phyloP scores from a whole-genome alignment of 2,113 vertebrate species.

The Paramormyrops kingsleyae region DNA sequence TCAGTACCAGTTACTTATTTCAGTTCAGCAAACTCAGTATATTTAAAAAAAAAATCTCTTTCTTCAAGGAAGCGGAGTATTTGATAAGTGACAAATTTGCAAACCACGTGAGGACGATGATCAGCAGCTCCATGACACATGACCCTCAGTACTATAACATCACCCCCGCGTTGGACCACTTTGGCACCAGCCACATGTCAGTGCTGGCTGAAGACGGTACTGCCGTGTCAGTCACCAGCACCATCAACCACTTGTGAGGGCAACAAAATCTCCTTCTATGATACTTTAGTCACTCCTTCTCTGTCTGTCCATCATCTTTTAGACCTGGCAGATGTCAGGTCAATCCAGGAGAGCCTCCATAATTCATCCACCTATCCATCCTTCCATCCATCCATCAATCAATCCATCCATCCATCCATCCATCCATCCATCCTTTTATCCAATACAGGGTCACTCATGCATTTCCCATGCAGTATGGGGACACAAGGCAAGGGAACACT shows the following conservation, averaged over 20 bases:
- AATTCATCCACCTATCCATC: no score
- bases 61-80: slow-evolving; percentile 26
- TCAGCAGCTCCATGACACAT: slow-evolving; percentile 36
- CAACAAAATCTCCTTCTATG: not conserved
- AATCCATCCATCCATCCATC: not conserved
- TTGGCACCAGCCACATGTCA: slow-evolving; percentile 68
- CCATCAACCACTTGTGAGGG: slow-evolving; percentile 78
- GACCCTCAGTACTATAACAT: slow-evolving; percentile 44
- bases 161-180: slow-evolving; percentile 19
- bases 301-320: not conserved
- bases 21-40: not conserved
- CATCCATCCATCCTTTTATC: not conserved
- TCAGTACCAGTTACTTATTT: slow-evolving; percentile 1
- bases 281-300: not conserved
- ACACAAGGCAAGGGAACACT: not conserved
- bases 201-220: slow-evolving; percentile 71
- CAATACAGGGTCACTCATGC: not conserved
- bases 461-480: not conserved
- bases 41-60: slow-evolving; percentile 1
- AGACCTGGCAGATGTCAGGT: not conserved
- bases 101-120: slow-evolving; percentile 45
- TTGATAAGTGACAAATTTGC: slow-evolving; percentile 55
- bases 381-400: not conserved
- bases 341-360: not conserved
- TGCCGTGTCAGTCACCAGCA: slow-evolving; percentile 80